Conservation (phyloP, 1,140 invertebrate species). For the Lepidotrigona ventralis region DNA sequence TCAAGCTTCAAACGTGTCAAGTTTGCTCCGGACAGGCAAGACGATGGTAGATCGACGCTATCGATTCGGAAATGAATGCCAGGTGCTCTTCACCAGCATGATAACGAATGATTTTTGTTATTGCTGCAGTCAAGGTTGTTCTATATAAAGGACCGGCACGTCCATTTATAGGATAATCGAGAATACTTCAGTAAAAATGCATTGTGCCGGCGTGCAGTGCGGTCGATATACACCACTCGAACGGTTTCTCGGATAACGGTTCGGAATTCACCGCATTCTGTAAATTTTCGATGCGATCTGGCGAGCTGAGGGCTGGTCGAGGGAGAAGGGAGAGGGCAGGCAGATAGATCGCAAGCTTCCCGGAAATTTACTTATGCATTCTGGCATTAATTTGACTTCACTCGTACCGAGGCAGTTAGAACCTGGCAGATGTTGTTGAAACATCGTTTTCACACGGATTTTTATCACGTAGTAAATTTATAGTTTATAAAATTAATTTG, state of each 20-base stretch:
- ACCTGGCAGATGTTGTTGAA: no score
- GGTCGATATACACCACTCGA: slow-evolving; percentile 17
- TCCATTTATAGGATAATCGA: slow-evolving; percentile 58
- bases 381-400: not conserved
- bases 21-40: not conserved
- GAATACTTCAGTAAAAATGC: slow-evolving; percentile 51
- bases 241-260: not conserved
- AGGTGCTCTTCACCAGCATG: not conserved
- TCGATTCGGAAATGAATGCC: not conserved
- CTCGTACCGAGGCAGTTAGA: not conserved
- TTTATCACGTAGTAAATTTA: no score
- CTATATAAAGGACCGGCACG: slow-evolving; percentile 41
- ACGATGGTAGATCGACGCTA: not conserved
- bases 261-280: slow-evolving; percentile 13
- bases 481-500: no score
- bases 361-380: slow-evolving; percentile 17
- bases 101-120: not conserved
- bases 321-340: no score
- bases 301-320: not conserved
- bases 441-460: no score
- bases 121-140: slow-evolving; percentile 22
- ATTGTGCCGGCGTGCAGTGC: slow-evolving; percentile 5
- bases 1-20: not conserved
- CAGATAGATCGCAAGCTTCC: not conserved
- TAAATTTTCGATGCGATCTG: slow-evolving; percentile 28